A percentile compares a stretch with the other conserved stretches of the same genome.
phyloP scores from a whole-genome alignment of 2,888 invertebrate species.

The Dugesia japonica region DNA sequence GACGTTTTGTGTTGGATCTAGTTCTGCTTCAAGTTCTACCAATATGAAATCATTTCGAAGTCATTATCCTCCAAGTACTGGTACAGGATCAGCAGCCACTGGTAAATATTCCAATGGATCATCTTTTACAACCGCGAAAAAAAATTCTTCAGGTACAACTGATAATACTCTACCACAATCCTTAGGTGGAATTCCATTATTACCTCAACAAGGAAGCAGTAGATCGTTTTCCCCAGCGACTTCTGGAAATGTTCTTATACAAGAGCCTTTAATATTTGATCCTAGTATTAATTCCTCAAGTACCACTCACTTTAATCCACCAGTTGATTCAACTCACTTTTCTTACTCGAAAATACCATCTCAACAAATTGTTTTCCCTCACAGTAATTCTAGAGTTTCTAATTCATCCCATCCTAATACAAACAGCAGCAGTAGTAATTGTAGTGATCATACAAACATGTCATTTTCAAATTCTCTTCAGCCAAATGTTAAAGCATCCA shows the following conservation, averaged over 20 bases:
- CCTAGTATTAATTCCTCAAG: neutral
- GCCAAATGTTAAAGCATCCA: neutral
- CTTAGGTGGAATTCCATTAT: neutral
- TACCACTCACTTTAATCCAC: neutral
- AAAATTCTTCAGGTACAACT: neutral
- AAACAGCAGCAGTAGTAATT: conserved; percentile 20
- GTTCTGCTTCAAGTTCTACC: neutral
- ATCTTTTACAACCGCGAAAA: neutral
- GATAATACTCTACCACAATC: neutral
- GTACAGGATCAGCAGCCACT: neutral
- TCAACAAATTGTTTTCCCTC: neutral
- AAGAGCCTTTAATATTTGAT: neutral
- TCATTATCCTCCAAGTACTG: neutral
- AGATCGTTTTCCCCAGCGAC: neutral
- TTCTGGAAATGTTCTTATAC: neutral
- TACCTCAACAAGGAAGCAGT: neutral
- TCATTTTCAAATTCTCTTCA: conserved; percentile 7
- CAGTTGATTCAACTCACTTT: neutral
- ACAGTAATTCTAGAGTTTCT: neutral
- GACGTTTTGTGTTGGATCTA: neutral
- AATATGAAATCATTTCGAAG: neutral
- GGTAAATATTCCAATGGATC: conserved; percentile 4
- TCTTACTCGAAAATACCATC: neutral
- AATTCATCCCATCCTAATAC: neutral
- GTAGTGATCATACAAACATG: conserved; percentile 15